Conservation (phyloP, 2,797 vertebrate species). For the Telmatherina bonti region DNA sequence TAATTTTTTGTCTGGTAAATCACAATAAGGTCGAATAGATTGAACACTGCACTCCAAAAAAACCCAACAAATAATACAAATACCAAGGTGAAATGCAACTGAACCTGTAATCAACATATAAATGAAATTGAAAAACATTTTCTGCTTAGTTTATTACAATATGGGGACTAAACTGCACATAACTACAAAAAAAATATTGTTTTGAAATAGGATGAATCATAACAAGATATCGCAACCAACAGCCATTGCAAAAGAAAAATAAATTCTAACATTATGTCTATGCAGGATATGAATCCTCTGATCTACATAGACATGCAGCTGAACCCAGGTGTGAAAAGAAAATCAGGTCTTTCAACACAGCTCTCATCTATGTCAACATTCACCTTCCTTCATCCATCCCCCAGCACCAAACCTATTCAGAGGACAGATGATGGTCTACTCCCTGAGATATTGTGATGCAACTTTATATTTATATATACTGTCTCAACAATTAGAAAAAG, state of each 20-base stretch:
- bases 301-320: background rate
- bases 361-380: background rate
- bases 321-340: background rate
- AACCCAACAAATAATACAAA: too few relatives aligned
- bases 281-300: too few relatives aligned
- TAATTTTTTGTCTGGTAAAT: background rate
- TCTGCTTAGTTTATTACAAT: background rate
- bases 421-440: background rate
- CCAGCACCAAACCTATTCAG: too few relatives aligned
- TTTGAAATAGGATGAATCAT: background rate
- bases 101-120: background rate
- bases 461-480: too few relatives aligned
- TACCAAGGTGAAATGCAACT: background rate
- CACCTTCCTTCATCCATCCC: background rate
- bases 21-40: background rate
- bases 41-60: too few relatives aligned
- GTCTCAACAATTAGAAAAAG: too few relatives aligned
- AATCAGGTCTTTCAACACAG: background rate
- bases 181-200: background rate
- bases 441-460: background rate
- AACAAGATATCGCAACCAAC: background rate
- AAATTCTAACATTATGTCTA: too few relatives aligned
- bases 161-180: background rate
- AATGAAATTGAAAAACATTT: background rate
- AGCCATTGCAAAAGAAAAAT: background rate